Evolutionary conservation across 1,140 invertebrate genomes (phyloP).

Genomic region (Tetragonula clypearis): DNA sequence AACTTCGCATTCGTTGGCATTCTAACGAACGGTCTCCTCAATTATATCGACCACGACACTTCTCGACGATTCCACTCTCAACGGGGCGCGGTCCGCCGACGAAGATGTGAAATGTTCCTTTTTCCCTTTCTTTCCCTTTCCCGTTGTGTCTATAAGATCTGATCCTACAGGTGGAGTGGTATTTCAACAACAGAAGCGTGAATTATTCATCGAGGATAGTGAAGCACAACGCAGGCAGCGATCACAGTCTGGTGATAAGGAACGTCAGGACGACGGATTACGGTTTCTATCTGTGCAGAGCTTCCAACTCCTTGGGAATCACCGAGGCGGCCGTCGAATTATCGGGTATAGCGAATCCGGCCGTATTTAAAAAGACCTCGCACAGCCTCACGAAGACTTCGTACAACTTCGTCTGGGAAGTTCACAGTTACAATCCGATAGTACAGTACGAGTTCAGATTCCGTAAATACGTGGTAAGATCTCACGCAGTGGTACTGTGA

Average conservation of each 20-base stretch:
- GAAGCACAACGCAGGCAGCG: constrained; percentile 82
- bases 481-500: neutral
- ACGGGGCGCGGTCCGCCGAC: no score
- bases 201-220: constrained; percentile 83
- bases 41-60: neutral
- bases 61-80: neutral
- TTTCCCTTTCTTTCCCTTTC: no score
- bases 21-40: neutral
- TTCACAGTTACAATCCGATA: constrained; percentile 88
- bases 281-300: constrained; percentile 89
- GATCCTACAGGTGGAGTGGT: constrained; percentile 80
- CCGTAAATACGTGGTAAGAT: constrained; percentile 76
- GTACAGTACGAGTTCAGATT: constrained; percentile 88
- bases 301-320: constrained; percentile 87
- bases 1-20: neutral
- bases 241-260: constrained; percentile 86
- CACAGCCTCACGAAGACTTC: constrained; percentile 77
- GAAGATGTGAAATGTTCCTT: no score
- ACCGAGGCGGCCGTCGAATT: constrained; percentile 82
- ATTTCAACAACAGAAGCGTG: constrained; percentile 80
- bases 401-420: constrained; percentile 89
- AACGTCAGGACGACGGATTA: constrained; percentile 87
- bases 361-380: constrained; percentile 84
- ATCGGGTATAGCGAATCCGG: constrained; percentile 84
- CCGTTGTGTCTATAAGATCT: neutral